Evolutionary conservation across 2,888 invertebrate species (phyloP).

Genomic region (Morpho achilles): DNA sequence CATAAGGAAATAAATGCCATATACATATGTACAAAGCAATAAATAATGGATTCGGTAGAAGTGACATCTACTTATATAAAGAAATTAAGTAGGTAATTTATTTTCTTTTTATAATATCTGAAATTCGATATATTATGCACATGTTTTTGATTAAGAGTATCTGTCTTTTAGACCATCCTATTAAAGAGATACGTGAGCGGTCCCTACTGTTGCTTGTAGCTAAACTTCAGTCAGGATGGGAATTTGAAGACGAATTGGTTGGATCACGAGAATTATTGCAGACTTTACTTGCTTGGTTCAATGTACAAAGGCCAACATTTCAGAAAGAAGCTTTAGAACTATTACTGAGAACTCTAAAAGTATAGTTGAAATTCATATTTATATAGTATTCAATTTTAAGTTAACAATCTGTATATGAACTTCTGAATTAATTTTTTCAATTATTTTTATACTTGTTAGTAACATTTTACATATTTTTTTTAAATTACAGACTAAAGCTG

Average conservation of each 20-base stretch:
- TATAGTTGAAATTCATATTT: conserved; percentile 35
- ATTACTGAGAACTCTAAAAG: conserved; percentile 76
- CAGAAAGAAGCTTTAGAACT: conserved; percentile 79
- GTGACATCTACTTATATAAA: conserved; percentile 47
- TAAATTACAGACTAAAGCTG: conserved; percentile 67
- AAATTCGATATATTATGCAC: background rate
- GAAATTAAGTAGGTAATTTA: conserved; percentile 50
- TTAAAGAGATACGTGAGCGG: conserved; percentile 79
- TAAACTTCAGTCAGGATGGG: conserved; percentile 82
- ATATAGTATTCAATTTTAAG: background rate
- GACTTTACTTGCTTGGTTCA: conserved; percentile 82
- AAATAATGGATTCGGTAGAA: conserved; percentile 34
- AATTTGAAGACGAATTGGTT: conserved; percentile 79
- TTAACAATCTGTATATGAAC: too few species aligned
- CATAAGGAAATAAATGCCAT: background rate
- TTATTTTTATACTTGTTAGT: background rate
- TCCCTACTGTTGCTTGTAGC: conserved; percentile 75
- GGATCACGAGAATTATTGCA: conserved; percentile 79
- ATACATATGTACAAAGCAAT: background rate
- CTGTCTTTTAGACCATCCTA: conserved; percentile 64
- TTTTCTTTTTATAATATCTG: conserved; percentile 1
- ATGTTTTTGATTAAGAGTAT: background rate
- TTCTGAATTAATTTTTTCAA: too few species aligned
- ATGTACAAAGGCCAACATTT: conserved; percentile 69
- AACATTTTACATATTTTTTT: background rate